A percentile compares a stretch with the other conserved stretches of the same genome.
phyloP scores from a whole-genome alignment of 2,888 invertebrate genomes.

The Drosophila mimica region DNA sequence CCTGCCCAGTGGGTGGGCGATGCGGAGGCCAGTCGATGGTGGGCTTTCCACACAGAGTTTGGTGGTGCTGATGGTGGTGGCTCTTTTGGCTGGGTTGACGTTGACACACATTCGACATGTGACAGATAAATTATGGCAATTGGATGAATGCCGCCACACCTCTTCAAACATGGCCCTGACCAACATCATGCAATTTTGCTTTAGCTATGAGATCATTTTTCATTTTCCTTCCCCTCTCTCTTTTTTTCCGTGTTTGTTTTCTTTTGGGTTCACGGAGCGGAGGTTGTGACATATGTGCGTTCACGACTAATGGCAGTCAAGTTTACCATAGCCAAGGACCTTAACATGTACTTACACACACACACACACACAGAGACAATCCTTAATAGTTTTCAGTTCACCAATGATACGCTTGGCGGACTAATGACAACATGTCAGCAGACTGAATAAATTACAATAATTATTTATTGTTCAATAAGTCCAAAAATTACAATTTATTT shows the following conservation, averaged over 20 bases:
- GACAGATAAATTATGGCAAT: constrained; percentile 80
- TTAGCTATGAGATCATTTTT: constrained; percentile 72
- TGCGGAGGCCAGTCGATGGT: constrained; percentile 9
- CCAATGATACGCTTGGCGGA: constrained; percentile 41
- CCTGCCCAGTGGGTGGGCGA: constrained; percentile 57
- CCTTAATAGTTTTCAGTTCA: constrained; percentile 68
- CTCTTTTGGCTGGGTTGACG: constrained; percentile 45
- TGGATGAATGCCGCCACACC: constrained; percentile 67
- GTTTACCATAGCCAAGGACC: constrained; percentile 45
- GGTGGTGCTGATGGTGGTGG: constrained; percentile 12
- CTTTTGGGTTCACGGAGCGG: constrained; percentile 26
- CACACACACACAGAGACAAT: constrained; percentile 9
- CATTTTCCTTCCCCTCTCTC: constrained; percentile 24
- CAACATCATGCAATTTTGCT: constrained; percentile 53
- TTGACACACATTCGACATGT: constrained; percentile 79
- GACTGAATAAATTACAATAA: constrained; percentile 54
- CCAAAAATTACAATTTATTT: constrained; percentile 4
- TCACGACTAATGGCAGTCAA: constrained; percentile 57
- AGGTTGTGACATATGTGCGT: constrained; percentile 68
- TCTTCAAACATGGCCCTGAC: constrained; percentile 46
- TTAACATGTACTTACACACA: constrained; percentile 13
- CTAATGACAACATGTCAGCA: constrained; percentile 52
- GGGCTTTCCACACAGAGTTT: background rate
- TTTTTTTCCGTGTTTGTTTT: constrained; percentile 42
- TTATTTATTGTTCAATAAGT: constrained; percentile 55